Conservation (phyloP, 2,888 invertebrate genomes). For the Diplolepis rosae region DNA sequence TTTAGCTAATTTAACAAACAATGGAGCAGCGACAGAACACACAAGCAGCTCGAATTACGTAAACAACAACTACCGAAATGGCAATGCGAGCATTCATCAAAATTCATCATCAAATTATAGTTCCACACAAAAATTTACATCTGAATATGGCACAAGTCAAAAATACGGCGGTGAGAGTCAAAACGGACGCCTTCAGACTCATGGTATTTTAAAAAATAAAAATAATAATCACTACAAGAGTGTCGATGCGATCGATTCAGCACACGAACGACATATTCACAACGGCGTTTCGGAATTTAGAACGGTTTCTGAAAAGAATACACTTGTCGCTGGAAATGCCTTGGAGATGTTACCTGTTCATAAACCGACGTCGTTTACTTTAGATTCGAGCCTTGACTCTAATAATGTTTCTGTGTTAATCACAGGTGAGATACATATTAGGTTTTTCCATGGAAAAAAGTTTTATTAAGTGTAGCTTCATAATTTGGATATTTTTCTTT, state of each 20-base stretch:
- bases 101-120: conserved; percentile 45
- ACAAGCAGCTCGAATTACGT: conserved; percentile 75
- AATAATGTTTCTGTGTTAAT: conserved; percentile 75
- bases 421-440: conserved; percentile 69
- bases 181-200: conserved; percentile 57
- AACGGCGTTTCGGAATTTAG: conserved; percentile 47
- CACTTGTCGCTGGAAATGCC: conserved; percentile 77
- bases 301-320: conserved; percentile 37
- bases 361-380: conserved; percentile 76
- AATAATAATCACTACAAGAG: conserved; percentile 65
- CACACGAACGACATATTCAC: conserved; percentile 59
- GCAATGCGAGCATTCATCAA: conserved; percentile 44
- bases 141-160: conserved; percentile 58
- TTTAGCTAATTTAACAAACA: conserved; percentile 81
- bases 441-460: neutral
- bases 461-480: conserved; percentile 15
- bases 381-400: conserved; percentile 73
- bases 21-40: conserved; percentile 75
- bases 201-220: conserved; percentile 69
- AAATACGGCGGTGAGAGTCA: conserved; percentile 56
- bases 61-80: conserved; percentile 61
- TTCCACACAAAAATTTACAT: conserved; percentile 54
- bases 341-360: conserved; percentile 78
- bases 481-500: neutral
- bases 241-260: conserved; percentile 60